Conservation (phyloP, 2,797 vertebrate genomes). For the Spinus pinus region DNA sequence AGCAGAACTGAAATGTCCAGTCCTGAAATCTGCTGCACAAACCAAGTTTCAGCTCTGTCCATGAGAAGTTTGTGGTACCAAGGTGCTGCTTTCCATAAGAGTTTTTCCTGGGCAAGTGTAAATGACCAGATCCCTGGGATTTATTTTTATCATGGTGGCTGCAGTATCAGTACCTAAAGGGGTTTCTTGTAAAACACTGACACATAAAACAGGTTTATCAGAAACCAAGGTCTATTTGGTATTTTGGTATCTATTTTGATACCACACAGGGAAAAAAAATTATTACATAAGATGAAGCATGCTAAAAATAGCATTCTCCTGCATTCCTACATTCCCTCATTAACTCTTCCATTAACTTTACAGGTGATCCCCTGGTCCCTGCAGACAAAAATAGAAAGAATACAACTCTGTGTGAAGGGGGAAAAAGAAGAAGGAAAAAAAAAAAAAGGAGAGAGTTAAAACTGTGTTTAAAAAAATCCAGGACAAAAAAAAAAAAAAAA, state of each 20-base stretch:
- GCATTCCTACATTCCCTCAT: slow-evolving; percentile 53
- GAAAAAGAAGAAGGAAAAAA: fast-evolving
- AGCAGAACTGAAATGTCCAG: neutral
- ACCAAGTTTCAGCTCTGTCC: neutral
- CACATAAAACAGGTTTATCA: slow-evolving; percentile 50
- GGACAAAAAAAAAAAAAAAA: neutral
- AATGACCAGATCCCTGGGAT: neutral
- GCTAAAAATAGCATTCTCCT: slow-evolving; percentile 61
- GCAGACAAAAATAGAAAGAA: neutral
- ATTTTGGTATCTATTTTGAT: slow-evolving; percentile 64
- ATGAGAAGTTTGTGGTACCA: neutral
- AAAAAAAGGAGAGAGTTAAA: neutral
- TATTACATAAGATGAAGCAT: slow-evolving; percentile 41
- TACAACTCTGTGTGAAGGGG: neutral
- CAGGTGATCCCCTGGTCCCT: neutral
- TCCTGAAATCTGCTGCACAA: neutral
- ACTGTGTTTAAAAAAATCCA: neutral
- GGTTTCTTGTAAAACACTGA: slow-evolving; percentile 23
- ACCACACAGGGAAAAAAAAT: neutral
- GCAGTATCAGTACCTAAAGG: neutral
- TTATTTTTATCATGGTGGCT: neutral
- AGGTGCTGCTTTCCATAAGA: neutral
- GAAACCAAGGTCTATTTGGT: slow-evolving; percentile 45
- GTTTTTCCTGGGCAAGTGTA: neutral
- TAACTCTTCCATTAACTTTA: slow-evolving; percentile 61